Percentiles rank a stretch among this genome's conserved stretches.
Evolutionary conservation across 1,140 invertebrate genomes (phyloP).

Genomic region (Tigriopus japonicus): DNA sequence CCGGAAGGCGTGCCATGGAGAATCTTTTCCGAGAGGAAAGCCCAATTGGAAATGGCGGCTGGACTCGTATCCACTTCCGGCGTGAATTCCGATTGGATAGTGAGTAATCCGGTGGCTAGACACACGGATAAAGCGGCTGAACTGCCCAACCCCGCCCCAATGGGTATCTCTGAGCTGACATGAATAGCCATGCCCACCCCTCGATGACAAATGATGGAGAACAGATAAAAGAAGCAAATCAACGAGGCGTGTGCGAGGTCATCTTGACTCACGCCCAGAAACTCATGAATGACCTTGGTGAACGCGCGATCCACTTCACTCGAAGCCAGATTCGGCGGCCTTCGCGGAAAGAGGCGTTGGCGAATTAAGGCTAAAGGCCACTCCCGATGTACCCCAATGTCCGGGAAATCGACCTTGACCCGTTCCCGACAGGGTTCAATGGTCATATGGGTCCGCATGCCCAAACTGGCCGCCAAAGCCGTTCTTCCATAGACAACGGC

Average conservation of each 20-base stretch:
- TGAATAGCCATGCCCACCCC: conserved; percentile 30
- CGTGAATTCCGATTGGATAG: background rate
- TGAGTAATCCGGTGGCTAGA: conserved; percentile 42
- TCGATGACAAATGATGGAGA: background rate
- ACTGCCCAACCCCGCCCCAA: conserved; percentile 67
- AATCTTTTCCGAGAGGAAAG: conserved; percentile 60
- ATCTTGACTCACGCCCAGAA: background rate
- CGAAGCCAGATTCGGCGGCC: background rate
- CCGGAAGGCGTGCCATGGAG: conserved; percentile 85
- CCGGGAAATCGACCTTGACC: background rate
- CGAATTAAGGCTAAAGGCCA: background rate
- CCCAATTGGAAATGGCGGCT: conserved; percentile 52
- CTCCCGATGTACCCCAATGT: background rate
- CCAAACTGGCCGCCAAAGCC: conserved; percentile 67
- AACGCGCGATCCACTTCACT: background rate
- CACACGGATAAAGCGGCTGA: conserved; percentile 77
- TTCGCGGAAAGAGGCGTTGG: background rate
- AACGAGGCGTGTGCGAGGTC: background rate
- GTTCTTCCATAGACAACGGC: conserved; percentile 91
- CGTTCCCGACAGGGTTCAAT: background rate
- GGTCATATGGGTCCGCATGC: conserved; percentile 40
- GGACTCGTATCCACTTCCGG: conserved; percentile 19
- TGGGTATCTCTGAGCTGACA: conserved; percentile 45
- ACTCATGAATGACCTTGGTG: background rate
- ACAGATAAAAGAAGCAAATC: conserved; percentile 13